Percentiles rank a stretch among this genome's conserved stretches.
phyloP scores from a whole-genome alignment of 2,888 invertebrate species.

The Helleia helle region DNA sequence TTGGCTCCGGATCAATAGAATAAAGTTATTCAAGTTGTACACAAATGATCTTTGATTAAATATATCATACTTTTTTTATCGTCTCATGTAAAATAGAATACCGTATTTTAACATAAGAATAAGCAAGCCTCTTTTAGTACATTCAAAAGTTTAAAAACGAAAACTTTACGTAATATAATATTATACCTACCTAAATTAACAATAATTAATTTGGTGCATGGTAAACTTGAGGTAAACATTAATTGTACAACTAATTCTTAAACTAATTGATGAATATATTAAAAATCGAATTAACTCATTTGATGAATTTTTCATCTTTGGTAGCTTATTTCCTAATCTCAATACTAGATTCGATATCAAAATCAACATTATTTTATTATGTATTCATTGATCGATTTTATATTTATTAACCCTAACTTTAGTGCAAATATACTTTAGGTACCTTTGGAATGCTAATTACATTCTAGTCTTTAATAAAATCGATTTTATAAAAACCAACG shows the following conservation, averaged over 20 bases:
- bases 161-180: slow-evolving; percentile 29
- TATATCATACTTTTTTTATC: no score
- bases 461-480: slow-evolving; percentile 6
- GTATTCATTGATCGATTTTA: neutral
- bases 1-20: no score
- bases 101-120: no score
- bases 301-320: slow-evolving; percentile 70
- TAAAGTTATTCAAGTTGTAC: no score
- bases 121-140: slow-evolving; percentile 10
- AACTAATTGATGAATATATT: slow-evolving; percentile 28
- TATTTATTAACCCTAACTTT: neutral
- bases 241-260: slow-evolving; percentile 25
- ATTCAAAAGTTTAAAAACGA: slow-evolving; percentile 7
- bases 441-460: slow-evolving; percentile 8
- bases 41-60: no score
- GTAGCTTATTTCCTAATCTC: slow-evolving; percentile 50
- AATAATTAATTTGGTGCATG: slow-evolving; percentile 69
- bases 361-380: neutral
- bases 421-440: slow-evolving; percentile 8
- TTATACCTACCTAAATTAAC: slow-evolving; percentile 37
- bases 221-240: slow-evolving; percentile 70
- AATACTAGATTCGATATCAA: neutral
- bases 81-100: no score
- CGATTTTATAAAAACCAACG: slow-evolving; percentile 9
- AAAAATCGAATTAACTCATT: slow-evolving; percentile 58